These are phyloP conservation scores for Latheticus oryzae DNA, from an alignment of 2,888 invertebrate genomes.

Conservation along the genomic window DNA sequence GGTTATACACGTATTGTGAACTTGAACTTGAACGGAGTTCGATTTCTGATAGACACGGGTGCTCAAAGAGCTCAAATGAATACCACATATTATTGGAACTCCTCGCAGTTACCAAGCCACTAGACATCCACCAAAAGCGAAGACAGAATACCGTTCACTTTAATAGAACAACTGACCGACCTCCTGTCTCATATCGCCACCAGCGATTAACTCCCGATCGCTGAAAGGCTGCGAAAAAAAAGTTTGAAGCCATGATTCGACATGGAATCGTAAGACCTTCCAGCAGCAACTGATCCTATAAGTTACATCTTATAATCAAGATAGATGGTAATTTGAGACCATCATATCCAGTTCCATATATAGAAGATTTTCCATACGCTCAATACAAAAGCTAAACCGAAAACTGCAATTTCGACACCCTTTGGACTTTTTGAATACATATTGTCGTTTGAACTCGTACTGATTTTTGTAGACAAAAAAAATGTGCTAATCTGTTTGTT, in stretches of 20 bases:
- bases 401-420: constrained; percentile 59
- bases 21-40: too few relatives aligned
- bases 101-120: constrained; percentile 2
- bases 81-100: not conserved
- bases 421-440: constrained; percentile 48
- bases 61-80: not conserved
- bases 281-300: constrained; percentile 6
- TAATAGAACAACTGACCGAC: constrained; percentile 49
- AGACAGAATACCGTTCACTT: constrained; percentile 4
- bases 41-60: constrained; percentile 5
- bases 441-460: constrained; percentile 61
- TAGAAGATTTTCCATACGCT: constrained; percentile 54
- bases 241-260: constrained; percentile 51
- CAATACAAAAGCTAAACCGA: constrained; percentile 53
- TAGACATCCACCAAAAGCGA: not conserved
- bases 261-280: constrained; percentile 1
- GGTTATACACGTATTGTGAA: too few relatives aligned
- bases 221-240: constrained; percentile 49
- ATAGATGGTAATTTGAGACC: constrained; percentile 51
- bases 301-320: constrained; percentile 53
- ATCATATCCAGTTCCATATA: constrained; percentile 57
- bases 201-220: constrained; percentile 54
- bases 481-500: too few relatives aligned
- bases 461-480: too few relatives aligned
- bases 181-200: constrained; percentile 51